These are phyloP conservation scores for Stichodactyla helianthus DNA, from an alignment of 64 coral and sea anemone species.

Conservation along the genomic window DNA sequence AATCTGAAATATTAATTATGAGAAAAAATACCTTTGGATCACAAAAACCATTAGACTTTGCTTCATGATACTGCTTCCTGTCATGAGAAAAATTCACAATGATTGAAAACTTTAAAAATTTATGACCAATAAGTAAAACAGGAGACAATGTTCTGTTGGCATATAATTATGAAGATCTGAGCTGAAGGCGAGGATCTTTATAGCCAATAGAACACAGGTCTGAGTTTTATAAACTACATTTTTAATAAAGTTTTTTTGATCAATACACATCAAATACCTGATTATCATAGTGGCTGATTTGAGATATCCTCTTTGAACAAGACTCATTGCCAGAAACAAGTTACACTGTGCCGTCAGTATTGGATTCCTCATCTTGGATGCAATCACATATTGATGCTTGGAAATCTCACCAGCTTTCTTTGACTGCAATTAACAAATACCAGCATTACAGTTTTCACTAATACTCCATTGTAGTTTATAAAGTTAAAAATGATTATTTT, in stretches of 20 bases:
- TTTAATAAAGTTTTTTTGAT: neutral
- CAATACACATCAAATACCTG: constrained; percentile 35
- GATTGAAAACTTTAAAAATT: neutral
- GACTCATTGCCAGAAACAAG: constrained; percentile 77
- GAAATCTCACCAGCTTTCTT: constrained; percentile 88
- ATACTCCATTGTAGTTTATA: too few species aligned
- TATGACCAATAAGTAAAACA: neutral
- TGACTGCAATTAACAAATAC: constrained; percentile 39
- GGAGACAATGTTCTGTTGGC: too few species aligned
- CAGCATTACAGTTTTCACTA: too few species aligned
- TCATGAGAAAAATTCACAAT: neutral
- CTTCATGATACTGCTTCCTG: constrained; percentile 26
- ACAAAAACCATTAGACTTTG: neutral
- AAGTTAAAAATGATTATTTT: too few species aligned
- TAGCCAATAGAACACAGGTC: too few species aligned
- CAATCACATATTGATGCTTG: constrained; percentile 61
- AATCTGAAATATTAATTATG: neutral
- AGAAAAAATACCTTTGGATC: constrained; percentile 5
- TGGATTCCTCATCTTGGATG: constrained; percentile 58
- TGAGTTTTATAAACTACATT: neutral
- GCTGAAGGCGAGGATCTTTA: too few species aligned
- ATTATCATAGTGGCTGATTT: constrained; percentile 64
- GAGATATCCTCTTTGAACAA: constrained; percentile 72
- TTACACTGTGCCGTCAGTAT: constrained; percentile 79
- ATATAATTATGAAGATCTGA: too few species aligned